Base-by-base conservation (phyloP, 2,113 vertebrate species). In the Seriola aureovittata region DNA sequence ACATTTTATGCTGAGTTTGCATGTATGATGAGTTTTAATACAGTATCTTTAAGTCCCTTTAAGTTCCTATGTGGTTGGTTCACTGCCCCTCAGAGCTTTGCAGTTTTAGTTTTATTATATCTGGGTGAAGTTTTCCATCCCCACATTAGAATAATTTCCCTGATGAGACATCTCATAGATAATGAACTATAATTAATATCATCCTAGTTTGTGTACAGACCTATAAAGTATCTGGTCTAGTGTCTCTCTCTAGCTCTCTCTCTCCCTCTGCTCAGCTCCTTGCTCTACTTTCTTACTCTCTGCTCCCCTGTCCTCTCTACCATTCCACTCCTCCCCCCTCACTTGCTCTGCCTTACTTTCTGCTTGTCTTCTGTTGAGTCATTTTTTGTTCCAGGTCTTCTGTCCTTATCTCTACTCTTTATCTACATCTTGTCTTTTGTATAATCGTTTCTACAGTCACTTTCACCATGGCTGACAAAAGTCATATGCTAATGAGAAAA, bases 401-500 rank as follows among this genome's bases (percentile, higher is more conserved):
- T 42, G 21, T 66, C 40, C 40, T 54, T 46, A 13, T 34, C 3
- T 48, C 40, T 8, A 9, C 7, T 42, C 40, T 42, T 42, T 2
- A 10, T 42, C 40, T 42, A 42, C 40, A 3, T 42, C 10, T 42
- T 10, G 40, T 69, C 21, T 81, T 36, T 52, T 25, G 32, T 42
- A 38, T 55, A 54, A 16, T 29, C 52, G 3, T 63, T 75, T 23
- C 4, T 19, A 12, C 3, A 17, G 3, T 50, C 6, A 3, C 29
- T 55, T 69, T 60, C 25, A 64, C 13, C 44, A 95, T 95, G 94
- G 91, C 93, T 25, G 92, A 93, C 58, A 94, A 71, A 78, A 85
- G 75, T 68, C 52, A 11, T 16, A 2, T 29, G 0, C 4, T 0
- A 8, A 25, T 17, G 29, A 89, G 63, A 78, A 88, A 14, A 66